Percentiles rank a stretch among this genome's conserved stretches.
Conservation (phyloP, 2,797 vertebrate genomes). For the Holocentrus rufus region DNA sequence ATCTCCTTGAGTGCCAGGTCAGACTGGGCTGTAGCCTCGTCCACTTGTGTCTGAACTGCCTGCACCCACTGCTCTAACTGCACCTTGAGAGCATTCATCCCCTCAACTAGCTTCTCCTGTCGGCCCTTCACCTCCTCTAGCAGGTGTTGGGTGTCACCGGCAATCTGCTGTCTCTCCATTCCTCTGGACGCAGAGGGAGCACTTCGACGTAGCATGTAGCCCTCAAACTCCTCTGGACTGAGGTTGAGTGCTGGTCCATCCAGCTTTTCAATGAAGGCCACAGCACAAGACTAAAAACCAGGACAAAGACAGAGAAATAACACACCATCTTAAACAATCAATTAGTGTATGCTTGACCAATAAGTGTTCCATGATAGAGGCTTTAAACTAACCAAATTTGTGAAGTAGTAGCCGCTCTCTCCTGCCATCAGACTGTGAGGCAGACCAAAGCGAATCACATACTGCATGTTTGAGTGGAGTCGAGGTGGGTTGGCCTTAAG, state of each 20-base stretch:
- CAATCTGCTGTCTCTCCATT: conserved; percentile 54
- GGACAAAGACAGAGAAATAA: not conserved
- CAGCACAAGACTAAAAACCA: conserved; percentile 81
- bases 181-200: conserved; percentile 21
- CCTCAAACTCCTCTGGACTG: conserved; percentile 81
- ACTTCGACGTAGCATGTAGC: conserved; percentile 79
- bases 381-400: conserved; percentile 80
- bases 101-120: conserved; percentile 80
- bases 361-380: not conserved
- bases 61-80: conserved; percentile 81
- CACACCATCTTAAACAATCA: not conserved
- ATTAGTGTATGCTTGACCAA: not conserved
- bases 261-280: conserved; percentile 86
- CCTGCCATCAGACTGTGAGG: conserved; percentile 86
- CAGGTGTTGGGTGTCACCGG: conserved; percentile 70
- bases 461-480: conserved; percentile 86
- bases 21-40: conserved; percentile 69
- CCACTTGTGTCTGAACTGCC: conserved; percentile 76
- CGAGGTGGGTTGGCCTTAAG: conserved; percentile 86
- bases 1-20: conserved; percentile 68
- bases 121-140: conserved; percentile 77
- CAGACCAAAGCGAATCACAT: conserved; percentile 85
- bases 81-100: conserved; percentile 67
- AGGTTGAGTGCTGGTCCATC: conserved; percentile 84
- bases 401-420: conserved; percentile 87